These are phyloP conservation scores for Rotaria sp. DNA, from an alignment of 2,888 invertebrate genomes.

Conservation along the genomic window DNA sequence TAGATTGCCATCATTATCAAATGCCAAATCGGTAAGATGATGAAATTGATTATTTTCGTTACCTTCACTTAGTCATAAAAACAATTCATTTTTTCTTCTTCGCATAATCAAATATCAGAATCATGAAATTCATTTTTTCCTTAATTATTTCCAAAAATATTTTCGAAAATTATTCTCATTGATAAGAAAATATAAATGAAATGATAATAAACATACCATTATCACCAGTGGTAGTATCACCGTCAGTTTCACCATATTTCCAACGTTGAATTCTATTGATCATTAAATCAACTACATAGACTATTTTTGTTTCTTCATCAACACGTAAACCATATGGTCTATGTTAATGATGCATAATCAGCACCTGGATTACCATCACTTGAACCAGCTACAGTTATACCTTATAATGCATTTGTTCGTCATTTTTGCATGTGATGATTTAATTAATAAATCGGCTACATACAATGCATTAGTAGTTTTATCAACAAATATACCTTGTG, in stretches of 20 bases:
- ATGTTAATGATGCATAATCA: not conserved
- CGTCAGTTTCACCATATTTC: not conserved
- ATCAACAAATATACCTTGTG: not conserved
- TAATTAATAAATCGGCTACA: not conserved
- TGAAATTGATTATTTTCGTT: not conserved
- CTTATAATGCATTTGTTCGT: not conserved
- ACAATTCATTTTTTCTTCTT: no score
- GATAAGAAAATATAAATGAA: no score
- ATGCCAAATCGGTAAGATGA: not conserved
- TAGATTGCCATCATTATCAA: not conserved
- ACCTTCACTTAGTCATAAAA: not conserved
- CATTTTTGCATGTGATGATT: not conserved
- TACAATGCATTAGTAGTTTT: not conserved
- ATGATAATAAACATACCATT: not conserved
- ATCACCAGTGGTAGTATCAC: not conserved
- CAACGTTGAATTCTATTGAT: not conserved
- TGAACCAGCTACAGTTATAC: not conserved
- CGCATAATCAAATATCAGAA: no score
- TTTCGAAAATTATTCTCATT: no score
- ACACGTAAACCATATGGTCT: not conserved
- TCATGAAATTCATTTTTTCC: no score
- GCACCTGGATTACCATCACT: not conserved
- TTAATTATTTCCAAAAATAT: no score
- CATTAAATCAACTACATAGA: not conserved
- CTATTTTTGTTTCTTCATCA: not conserved